phyloP scores from a whole-genome alignment of 2,113 vertebrate species.

The Paedocypris sp. region DNA sequence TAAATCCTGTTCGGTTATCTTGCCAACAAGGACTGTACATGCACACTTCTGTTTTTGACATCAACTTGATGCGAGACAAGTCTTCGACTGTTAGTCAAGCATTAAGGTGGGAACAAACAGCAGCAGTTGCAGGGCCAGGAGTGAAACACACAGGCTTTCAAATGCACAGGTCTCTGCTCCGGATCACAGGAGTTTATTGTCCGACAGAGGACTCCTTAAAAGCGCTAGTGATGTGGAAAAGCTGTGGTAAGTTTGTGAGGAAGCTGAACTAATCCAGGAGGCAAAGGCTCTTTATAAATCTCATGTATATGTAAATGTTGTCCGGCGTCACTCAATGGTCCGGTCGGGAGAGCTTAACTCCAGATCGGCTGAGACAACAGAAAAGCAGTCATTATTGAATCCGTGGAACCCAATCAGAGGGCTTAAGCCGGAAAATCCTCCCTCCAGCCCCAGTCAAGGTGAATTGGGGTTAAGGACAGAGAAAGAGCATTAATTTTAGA shows the following conservation, averaged over 20 bases:
- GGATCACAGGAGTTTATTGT: conserved; percentile 47
- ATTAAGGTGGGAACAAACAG: background rate
- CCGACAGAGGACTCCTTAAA: conserved; percentile 35
- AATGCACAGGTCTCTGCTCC: conserved; percentile 3
- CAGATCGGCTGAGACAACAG: conserved; percentile 45
- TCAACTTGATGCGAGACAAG: too few relatives aligned
- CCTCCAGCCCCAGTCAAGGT: conserved; percentile 36
- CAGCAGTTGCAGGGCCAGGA: background rate
- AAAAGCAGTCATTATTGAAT: conserved; percentile 55
- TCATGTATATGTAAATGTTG: conserved; percentile 61
- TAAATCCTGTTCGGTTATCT: too few relatives aligned
- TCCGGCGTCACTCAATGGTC: conserved; percentile 28
- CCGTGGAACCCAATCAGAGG: conserved; percentile 44
- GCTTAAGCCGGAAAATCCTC: conserved; percentile 39
- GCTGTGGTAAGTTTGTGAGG: conserved; percentile 33
- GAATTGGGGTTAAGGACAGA: conserved; percentile 42
- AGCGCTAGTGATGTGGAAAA: conserved; percentile 49
- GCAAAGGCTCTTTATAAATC: conserved; percentile 45
- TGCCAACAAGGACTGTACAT: too few relatives aligned
- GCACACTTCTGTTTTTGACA: too few relatives aligned
- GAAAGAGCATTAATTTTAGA: conserved; percentile 50
- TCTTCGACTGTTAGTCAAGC: background rate
- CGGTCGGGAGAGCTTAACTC: conserved; percentile 41
- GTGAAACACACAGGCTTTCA: background rate
- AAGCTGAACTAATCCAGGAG: conserved; percentile 50